Evolutionary conservation across 1,140 invertebrate species (phyloP).

Genomic region (Gryon sp.): DNA sequence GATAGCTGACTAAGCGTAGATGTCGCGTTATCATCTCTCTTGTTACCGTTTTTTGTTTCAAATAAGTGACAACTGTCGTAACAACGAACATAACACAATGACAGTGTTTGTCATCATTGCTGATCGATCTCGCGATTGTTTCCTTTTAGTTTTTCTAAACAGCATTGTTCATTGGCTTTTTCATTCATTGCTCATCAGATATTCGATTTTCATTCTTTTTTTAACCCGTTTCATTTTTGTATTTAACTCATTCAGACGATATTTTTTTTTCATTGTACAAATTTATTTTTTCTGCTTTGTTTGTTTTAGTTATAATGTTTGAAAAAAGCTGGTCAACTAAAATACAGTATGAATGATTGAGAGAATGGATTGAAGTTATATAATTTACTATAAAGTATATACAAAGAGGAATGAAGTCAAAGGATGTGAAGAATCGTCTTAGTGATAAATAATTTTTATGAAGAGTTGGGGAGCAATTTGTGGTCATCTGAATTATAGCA

Average conservation of each 20-base stretch:
- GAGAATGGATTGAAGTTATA: too few relatives aligned
- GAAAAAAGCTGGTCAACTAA: too few relatives aligned
- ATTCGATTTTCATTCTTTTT: slow-evolving; percentile 7
- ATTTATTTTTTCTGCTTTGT: too few relatives aligned
- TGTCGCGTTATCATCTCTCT: slow-evolving; percentile 29
- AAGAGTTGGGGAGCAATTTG: too few relatives aligned
- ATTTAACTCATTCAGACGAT: background rate
- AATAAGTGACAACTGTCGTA: slow-evolving; percentile 18
- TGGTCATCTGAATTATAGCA: too few relatives aligned
- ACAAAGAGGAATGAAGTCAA: too few relatives aligned
- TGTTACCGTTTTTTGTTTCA: slow-evolving; percentile 34
- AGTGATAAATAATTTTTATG: too few relatives aligned
- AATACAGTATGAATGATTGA: too few relatives aligned
- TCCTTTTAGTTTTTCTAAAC: slow-evolving; percentile 20
- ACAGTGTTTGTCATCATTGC: slow-evolving; percentile 36
- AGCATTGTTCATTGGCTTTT: slow-evolving; percentile 43
- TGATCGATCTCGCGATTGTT: slow-evolving; percentile 35
- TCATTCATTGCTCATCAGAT: slow-evolving; percentile 20
- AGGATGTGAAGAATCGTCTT: too few relatives aligned
- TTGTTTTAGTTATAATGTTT: too few relatives aligned
- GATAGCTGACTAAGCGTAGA: slow-evolving; percentile 42
- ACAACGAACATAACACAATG: slow-evolving; percentile 50
- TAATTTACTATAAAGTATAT: too few relatives aligned
- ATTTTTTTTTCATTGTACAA: background rate
- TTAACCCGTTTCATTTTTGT: background rate